Evolutionary conservation across 2,888 invertebrate genomes (phyloP).

Genomic region (Rhabditoides inermis): DNA sequence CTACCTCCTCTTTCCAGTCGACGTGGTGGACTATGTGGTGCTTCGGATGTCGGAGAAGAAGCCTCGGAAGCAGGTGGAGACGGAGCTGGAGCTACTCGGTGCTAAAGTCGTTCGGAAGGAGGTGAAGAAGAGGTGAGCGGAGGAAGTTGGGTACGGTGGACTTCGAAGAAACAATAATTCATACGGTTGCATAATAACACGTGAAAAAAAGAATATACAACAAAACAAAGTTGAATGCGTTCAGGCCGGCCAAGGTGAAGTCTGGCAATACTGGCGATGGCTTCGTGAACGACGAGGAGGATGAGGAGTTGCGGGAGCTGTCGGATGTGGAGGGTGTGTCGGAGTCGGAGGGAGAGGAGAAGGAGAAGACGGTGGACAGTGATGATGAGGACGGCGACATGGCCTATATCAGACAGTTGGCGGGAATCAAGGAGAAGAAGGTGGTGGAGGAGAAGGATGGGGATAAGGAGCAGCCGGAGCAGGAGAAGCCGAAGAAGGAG

Average conservation of each 20-base stretch:
- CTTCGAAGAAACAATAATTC: background rate
- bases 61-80: slow-evolving; percentile 19
- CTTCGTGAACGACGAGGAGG: background rate
- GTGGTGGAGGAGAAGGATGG: slow-evolving; percentile 2
- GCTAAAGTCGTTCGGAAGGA: background rate
- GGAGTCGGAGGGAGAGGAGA: slow-evolving; percentile 4
- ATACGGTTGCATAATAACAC: too few relatives aligned
- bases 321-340: background rate
- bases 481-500: slow-evolving; percentile 6
- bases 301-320: background rate
- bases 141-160: background rate
- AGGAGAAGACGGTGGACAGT: slow-evolving; percentile 1
- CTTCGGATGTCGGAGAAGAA: slow-evolving; percentile 19
- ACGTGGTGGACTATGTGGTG: slow-evolving; percentile 22
- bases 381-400: slow-evolving; percentile 5
- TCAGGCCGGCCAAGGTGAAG: background rate
- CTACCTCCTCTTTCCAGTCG: slow-evolving; percentile 4
- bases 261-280: background rate
- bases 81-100: slow-evolving; percentile 19
- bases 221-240: too few relatives aligned
- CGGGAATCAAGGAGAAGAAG: background rate
- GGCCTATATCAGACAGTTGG: background rate
- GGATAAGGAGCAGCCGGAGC: slow-evolving; percentile 1
- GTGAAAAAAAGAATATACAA: too few relatives aligned
- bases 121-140: background rate